These are phyloP conservation scores for Alligator sinensis DNA, from an alignment of 2,113 vertebrate species.

Conservation along the genomic window DNA sequence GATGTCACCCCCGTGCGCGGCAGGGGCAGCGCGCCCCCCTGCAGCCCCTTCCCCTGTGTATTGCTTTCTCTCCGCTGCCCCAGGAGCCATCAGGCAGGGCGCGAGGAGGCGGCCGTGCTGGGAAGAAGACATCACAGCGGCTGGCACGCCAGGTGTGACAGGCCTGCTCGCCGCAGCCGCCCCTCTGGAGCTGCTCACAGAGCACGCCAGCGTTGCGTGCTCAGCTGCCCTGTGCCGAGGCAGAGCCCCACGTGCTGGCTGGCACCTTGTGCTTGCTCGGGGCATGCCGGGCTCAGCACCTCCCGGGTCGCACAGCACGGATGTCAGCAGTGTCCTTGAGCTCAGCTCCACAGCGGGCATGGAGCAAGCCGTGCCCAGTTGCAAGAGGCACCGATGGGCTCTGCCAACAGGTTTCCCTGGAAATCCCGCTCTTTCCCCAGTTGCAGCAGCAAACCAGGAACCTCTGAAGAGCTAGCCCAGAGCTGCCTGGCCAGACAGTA, in stretches of 20 bases:
- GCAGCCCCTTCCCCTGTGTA: neutral
- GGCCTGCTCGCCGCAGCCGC: neutral
- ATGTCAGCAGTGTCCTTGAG: neutral
- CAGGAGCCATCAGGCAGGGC: neutral
- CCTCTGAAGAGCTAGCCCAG: accelerated
- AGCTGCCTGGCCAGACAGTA: too few relatives aligned
- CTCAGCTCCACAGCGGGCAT: neutral
- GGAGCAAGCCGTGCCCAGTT: neutral
- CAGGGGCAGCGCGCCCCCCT: accelerated
- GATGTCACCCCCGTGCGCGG: accelerated
- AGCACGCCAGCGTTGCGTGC: neutral
- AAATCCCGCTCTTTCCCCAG: neutral
- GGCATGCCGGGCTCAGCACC: accelerated
- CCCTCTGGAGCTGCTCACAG: neutral
- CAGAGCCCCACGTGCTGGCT: neutral
- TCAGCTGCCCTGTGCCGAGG: accelerated
- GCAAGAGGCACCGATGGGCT: neutral
- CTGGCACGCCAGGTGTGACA: accelerated
- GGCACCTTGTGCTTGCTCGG: accelerated
- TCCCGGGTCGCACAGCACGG: neutral
- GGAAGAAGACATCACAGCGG: neutral
- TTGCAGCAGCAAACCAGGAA: neutral
- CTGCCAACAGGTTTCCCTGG: neutral
- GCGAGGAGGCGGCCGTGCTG: neutral
- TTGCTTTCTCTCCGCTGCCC: too few relatives aligned